phyloP scores from a whole-genome alignment of 2,797 vertebrate species.

The Mormyrops boulengeri region DNA sequence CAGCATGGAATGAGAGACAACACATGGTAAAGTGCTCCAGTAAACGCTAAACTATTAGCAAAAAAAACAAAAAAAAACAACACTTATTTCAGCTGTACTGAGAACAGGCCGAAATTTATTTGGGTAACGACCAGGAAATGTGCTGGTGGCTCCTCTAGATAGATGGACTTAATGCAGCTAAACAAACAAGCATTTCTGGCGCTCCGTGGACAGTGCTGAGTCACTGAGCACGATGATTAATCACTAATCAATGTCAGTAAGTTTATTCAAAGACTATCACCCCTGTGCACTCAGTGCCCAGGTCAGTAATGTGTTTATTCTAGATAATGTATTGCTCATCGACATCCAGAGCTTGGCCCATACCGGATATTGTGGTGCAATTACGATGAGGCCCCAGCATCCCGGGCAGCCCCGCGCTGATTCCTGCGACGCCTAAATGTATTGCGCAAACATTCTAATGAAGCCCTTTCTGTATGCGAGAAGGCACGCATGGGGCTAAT shows the following conservation, averaged over 20 bases:
- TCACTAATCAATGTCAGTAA: conserved; percentile 64
- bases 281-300: conserved; percentile 51
- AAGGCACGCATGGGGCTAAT: neutral
- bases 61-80: conserved; percentile 38
- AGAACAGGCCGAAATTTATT: conserved; percentile 27
- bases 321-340: conserved; percentile 55
- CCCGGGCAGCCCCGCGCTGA: conserved; percentile 53
- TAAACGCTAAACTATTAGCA: neutral
- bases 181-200: conserved; percentile 63
- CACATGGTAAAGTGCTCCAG: neutral
- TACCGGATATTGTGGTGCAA: conserved; percentile 59
- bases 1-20: neutral
- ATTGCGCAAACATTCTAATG: conserved; percentile 60
- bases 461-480: conserved; percentile 29
- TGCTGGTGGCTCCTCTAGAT: conserved; percentile 49
- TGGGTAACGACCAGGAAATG: conserved; percentile 54
- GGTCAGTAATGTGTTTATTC: conserved; percentile 64
- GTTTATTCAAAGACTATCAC: conserved; percentile 60
- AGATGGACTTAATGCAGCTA: conserved; percentile 59
- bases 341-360: conserved; percentile 45
- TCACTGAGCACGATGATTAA: conserved; percentile 66
- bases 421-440: conserved; percentile 50
- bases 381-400: conserved; percentile 58
- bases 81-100: neutral
- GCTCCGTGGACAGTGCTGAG: conserved; percentile 58